Base-by-base conservation (phyloP, 2,113 vertebrate species). In the Sclerurus mexicanus region DNA sequence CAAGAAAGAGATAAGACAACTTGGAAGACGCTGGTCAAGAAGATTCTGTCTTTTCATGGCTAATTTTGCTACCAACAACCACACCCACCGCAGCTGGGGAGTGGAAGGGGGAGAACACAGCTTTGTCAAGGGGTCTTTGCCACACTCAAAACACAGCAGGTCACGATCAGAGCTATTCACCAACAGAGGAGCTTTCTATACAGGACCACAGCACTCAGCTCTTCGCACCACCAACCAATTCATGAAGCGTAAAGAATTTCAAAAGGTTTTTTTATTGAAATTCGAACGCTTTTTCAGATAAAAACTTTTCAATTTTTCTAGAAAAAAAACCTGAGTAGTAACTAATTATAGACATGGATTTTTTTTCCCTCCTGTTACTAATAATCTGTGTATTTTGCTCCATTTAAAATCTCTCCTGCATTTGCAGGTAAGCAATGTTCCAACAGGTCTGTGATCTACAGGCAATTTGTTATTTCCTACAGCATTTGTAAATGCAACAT, bases 161-260 rank as follows among this genome's bases (percentile, higher is more conserved):
- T 39, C 53, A 22, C 0, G 0, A 39, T 28, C 42, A 75, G 49
- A 84, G 44, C 40, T 40, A 14, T 14, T 73, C 53, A 62, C 10
- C 53, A 56, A n/a, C 9, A 78, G 27, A 56, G 67, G 16, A 90
- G 35, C 18, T 73, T 84, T 64, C 37, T 8, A 68, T 9, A n/a
- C 0, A 2, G 49, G 76, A 52, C 12, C n/a, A 52, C 19, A 47
- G 37, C 47, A 56, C 33, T 18, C 30, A 42, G 14, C 1, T 12
- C 81, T 23, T 56, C 30, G 49, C 14, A 44, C 6, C 28, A 78
- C 3, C 69, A 90, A 42, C 2, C 0, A 0, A 50, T 11, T 58
- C 9, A 52, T 2, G 4, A 95, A 78, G 11, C 0, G 1, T 28
- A 20, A 77, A 50, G 39, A 67, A 71, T 16, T 75, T 42, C 1